These are phyloP conservation scores for Gymnopithys bicolor DNA, from an alignment of 2,797 vertebrate species.

Conservation along the genomic window DNA sequence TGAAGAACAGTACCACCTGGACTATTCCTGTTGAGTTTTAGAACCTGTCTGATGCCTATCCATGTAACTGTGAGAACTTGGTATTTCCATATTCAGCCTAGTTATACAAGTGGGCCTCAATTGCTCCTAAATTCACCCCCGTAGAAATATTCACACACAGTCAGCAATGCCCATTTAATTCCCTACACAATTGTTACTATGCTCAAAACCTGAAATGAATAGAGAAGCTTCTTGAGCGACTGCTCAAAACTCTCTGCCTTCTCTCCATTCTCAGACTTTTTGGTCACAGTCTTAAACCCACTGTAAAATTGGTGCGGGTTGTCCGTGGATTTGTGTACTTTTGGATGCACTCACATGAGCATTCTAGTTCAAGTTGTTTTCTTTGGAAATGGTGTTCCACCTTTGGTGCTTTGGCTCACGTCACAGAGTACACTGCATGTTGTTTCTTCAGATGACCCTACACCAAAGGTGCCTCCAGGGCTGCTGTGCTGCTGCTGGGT, in stretches of 20 bases:
- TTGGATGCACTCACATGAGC: background rate
- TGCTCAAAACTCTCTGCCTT: background rate
- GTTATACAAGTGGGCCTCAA: background rate
- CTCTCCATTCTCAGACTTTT: background rate
- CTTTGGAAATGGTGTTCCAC: background rate
- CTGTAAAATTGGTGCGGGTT: background rate
- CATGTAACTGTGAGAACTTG: background rate
- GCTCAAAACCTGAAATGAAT: background rate
- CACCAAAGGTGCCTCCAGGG: background rate
- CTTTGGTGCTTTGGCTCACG: background rate
- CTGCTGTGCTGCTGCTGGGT: background rate
- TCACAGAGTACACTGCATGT: no score
- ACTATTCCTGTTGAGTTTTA: background rate
- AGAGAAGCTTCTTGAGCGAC: background rate
- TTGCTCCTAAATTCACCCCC: background rate
- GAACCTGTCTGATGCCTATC: background rate
- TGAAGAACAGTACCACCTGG: background rate
- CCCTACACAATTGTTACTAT: background rate
- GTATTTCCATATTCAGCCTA: background rate
- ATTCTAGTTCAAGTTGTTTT: background rate
- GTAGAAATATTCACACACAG: background rate
- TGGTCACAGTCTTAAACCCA: background rate
- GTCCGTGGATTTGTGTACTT: background rate
- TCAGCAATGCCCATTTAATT: background rate
- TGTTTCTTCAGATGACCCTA: background rate